Conservation (phyloP, 2,113 vertebrate species). For the Psilopsiagon aurifrons region DNA sequence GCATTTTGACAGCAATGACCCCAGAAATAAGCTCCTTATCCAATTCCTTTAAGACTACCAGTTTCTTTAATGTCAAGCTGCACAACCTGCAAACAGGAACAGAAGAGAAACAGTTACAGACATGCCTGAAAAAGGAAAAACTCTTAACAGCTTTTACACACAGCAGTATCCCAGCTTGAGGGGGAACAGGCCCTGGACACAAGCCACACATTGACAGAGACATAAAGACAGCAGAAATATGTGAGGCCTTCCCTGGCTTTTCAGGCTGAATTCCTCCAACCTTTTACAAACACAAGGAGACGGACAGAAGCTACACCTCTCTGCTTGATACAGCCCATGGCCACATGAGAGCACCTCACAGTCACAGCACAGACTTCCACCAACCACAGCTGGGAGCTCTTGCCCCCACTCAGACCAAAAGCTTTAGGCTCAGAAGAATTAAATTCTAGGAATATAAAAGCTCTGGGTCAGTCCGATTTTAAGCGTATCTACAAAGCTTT, state of each 20-base stretch:
- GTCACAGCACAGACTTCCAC: neutral
- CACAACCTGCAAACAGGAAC: constrained; percentile 83
- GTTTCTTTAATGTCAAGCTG: constrained; percentile 95
- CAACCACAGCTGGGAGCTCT: neutral
- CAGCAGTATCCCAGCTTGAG: neutral
- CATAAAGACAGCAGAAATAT: neutral
- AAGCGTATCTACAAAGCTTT: neutral
- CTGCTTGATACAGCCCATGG: neutral
- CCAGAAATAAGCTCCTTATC: constrained; percentile 96
- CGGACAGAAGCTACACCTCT: neutral
- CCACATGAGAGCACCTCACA: neutral
- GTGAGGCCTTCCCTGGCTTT: neutral
- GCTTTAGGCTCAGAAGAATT: constrained; percentile 14
- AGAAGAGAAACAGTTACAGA: constrained; percentile 27
- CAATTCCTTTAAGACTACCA: constrained; percentile 90
- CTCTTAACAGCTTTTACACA: neutral
- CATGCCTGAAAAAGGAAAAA: neutral
- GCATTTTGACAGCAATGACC: constrained; percentile 96
- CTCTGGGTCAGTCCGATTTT: constrained; percentile 27
- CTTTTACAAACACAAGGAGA: neutral
- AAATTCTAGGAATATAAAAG: constrained; percentile 38
- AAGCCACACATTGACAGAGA: neutral
- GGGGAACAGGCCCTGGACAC: neutral
- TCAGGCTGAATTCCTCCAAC: neutral
- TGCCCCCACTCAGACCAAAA: neutral